These are phyloP conservation scores for Idaea dimidiata DNA, from an alignment of 2,888 invertebrate species.

Conservation along the genomic window DNA sequence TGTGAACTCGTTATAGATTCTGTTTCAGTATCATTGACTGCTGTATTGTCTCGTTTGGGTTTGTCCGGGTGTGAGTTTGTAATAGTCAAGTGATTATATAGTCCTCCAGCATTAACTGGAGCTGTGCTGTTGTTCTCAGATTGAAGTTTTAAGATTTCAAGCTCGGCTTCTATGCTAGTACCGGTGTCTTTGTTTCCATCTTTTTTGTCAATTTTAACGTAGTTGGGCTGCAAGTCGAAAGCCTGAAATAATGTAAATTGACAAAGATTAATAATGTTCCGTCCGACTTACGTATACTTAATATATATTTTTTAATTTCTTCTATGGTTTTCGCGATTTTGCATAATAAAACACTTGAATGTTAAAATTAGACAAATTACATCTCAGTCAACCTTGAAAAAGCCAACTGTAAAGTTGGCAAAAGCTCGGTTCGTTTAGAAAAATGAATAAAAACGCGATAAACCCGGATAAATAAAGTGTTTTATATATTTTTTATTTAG, in stretches of 20 bases:
- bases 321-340: too few species aligned
- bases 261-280: constrained; percentile 15
- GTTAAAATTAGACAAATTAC: too few species aligned
- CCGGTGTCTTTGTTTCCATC: constrained; percentile 53
- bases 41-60: constrained; percentile 70
- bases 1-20: constrained; percentile 39
- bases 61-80: constrained; percentile 59
- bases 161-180: constrained; percentile 66
- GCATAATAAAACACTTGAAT: too few species aligned
- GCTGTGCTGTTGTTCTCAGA: constrained; percentile 50
- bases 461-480: too few species aligned
- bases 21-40: constrained; percentile 47
- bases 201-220: constrained; percentile 62
- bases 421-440: too few species aligned
- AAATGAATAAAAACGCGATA: too few species aligned
- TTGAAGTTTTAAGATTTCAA: constrained; percentile 68
- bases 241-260: constrained; percentile 46
- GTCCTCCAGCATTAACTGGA: constrained; percentile 39
- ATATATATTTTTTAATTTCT: too few species aligned
- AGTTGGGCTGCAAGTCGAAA: constrained; percentile 54
- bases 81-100: constrained; percentile 56
- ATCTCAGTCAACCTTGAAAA: too few species aligned
- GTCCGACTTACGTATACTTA: too few species aligned
- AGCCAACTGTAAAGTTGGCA: too few species aligned
- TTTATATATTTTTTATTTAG: too few species aligned